Evolutionary conservation across 1,140 invertebrate species (phyloP), one percentile per base, ranked within the genome.

Genomic region (Penaeus vannamei): DNA sequence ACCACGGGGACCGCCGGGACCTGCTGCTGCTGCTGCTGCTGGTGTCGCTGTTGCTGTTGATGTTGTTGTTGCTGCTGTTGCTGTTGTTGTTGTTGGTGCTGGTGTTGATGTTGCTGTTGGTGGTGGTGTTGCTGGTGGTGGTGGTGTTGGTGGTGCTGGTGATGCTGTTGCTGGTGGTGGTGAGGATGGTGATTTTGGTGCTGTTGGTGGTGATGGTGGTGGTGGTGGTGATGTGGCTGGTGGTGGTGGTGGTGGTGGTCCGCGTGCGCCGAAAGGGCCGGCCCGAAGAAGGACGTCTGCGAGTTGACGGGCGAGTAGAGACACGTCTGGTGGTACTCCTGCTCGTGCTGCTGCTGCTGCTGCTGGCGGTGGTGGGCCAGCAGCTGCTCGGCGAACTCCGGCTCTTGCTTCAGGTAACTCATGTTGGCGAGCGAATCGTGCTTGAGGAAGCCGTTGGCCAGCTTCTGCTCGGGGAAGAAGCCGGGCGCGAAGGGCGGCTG

Each of bases 21-120:
- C n/a, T 85, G 62, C 60, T 77, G 53, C 60, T 59, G 62, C 22
- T 82, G 79, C 36, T 87, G 86, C 36, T 87, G 84, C 29, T 87
- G 89, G 92, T 86, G 46, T 92, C 91, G 84, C 93, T 93, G 91
- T 93, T 92, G 92, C 93, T 93, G 93, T 93, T 93, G 91, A 94
- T 93, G 77, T 93, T 93, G 66, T 22, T 72, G 66, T 7, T 72
- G 66, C 17, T 72, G 91, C 93, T 93, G 72, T 93, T 93, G 60
- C 93, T 69, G 66, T 32, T 69, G 80, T 0, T 42, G 46, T 59
- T 83, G 53, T 0, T 83, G 80, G 1, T n/a, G 80, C 14, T 46
- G 46, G 1, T n/a, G 53, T 23, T 46, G 23, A 0, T 53, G 42
- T 53, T 53, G 81, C 0, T 59, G 36, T 2, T 53, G 60, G 20